Conservation (phyloP, 2,888 invertebrate genomes). For the Stenoptilia bipunctidactyla region DNA sequence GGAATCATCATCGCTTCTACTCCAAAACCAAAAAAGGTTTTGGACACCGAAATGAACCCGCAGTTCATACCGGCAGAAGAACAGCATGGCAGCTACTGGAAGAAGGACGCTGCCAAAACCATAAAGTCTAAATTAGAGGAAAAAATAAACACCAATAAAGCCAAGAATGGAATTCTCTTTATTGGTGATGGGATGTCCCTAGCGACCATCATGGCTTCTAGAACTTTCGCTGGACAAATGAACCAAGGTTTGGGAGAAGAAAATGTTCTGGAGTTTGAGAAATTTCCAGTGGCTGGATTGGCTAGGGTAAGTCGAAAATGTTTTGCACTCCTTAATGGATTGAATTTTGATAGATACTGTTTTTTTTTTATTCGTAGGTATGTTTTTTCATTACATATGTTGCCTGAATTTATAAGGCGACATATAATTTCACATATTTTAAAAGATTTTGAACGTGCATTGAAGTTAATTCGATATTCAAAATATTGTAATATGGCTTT, state of each 20-base stretch:
- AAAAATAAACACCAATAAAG: conserved; percentile 44
- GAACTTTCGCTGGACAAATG: conserved; percentile 76
- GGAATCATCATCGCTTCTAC: background rate
- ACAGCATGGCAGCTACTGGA: background rate
- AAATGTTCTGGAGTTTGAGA: conserved; percentile 74
- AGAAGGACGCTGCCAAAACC: background rate
- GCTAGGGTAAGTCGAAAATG: conserved; percentile 77
- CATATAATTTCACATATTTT: too few relatives aligned
- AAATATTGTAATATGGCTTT: too few relatives aligned
- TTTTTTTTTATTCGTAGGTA: too few relatives aligned
- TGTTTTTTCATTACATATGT: too few relatives aligned
- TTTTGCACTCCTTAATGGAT: too few relatives aligned
- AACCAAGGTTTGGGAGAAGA: conserved; percentile 73
- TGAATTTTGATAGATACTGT: too few relatives aligned
- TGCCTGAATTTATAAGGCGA: too few relatives aligned
- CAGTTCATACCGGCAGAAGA: background rate
- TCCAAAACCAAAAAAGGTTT: conserved; percentile 15
- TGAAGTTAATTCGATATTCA: too few relatives aligned
- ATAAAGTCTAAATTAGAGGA: background rate
- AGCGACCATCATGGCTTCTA: conserved; percentile 79
- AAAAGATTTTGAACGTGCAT: too few relatives aligned
- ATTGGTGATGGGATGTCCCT: conserved; percentile 87
- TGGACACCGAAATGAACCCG: background rate
- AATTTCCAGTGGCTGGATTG: conserved; percentile 75
- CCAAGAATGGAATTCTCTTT: conserved; percentile 77